phyloP scores from a whole-genome alignment of 2,797 vertebrate genomes.

The Anguilla megastoma region DNA sequence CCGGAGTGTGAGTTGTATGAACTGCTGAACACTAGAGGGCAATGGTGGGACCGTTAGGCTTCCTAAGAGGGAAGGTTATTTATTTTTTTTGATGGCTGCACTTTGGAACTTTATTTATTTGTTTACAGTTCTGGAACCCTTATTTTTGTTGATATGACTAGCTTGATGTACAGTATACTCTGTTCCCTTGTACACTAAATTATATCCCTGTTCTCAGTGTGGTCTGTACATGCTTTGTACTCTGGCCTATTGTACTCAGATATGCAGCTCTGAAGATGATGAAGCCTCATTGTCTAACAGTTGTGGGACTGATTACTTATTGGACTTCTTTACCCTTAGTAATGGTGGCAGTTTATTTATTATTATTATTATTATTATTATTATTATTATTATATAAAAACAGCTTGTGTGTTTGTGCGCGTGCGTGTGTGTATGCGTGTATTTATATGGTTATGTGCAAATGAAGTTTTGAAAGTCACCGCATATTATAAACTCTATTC shows the following conservation, averaged over 20 bases:
- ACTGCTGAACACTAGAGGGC: constrained; percentile 55
- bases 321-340: constrained; percentile 43
- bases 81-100: constrained; percentile 59
- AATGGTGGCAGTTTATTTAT: neutral
- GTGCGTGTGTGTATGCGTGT: neutral
- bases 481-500: neutral
- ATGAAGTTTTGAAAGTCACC: neutral
- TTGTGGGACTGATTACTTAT: constrained; percentile 53
- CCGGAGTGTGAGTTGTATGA: constrained; percentile 34
- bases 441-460: neutral
- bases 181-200: constrained; percentile 53
- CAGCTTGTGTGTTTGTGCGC: neutral
- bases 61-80: constrained; percentile 41
- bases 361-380: neutral
- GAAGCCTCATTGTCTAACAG: constrained; percentile 12
- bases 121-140: constrained; percentile 58
- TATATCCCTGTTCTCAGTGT: constrained; percentile 60
- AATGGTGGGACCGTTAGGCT: constrained; percentile 36
- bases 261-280: constrained; percentile 44
- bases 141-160: constrained; percentile 51
- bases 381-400: neutral
- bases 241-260: constrained; percentile 57
- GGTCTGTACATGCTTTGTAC: constrained; percentile 52
- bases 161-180: constrained; percentile 51
- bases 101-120: constrained; percentile 59